Percentiles rank a stretch among this genome's conserved stretches.
These are phyloP conservation scores for Netelia fuscicornis DNA, from an alignment of 2,888 invertebrate genomes.

Conservation along the genomic window DNA sequence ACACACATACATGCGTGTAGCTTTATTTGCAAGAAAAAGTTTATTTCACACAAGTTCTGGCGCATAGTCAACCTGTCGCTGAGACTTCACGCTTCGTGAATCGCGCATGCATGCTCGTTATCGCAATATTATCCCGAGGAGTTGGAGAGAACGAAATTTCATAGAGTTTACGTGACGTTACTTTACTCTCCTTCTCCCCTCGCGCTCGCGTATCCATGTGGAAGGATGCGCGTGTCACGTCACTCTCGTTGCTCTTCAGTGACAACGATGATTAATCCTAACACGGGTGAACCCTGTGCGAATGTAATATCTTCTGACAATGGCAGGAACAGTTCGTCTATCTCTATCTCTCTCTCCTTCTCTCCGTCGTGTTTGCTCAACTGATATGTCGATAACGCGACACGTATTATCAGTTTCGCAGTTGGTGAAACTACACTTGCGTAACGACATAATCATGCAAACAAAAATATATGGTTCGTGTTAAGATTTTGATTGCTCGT, in stretches of 20 bases:
- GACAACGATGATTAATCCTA: conserved; percentile 53
- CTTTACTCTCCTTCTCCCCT: background rate
- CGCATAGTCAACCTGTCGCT: conserved; percentile 1
- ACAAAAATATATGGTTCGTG: no score
- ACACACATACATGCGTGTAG: no score
- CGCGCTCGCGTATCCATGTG: background rate
- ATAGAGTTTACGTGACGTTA: background rate
- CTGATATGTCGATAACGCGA: no score
- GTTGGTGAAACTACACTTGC: no score
- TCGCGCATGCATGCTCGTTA: conserved; percentile 11
- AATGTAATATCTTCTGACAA: conserved; percentile 58
- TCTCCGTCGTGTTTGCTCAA: background rate
- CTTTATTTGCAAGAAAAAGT: background rate
- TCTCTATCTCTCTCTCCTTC: conserved; percentile 36
- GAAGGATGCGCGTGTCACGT: no score
- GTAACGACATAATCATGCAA: no score
- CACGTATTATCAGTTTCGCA: no score
- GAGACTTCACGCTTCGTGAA: conserved; percentile 5
- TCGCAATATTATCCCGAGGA: conserved; percentile 30
- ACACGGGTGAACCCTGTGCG: conserved; percentile 27
- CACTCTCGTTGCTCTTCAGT: background rate
- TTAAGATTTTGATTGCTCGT: no score
- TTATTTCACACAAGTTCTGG: conserved; percentile 5
- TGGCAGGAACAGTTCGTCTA: conserved; percentile 27
- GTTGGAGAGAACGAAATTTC: background rate